Percentiles rank a stretch among this genome's conserved stretches.
Conservation (phyloP, 2,797 vertebrate genomes). For the Onychomys torridus region DNA sequence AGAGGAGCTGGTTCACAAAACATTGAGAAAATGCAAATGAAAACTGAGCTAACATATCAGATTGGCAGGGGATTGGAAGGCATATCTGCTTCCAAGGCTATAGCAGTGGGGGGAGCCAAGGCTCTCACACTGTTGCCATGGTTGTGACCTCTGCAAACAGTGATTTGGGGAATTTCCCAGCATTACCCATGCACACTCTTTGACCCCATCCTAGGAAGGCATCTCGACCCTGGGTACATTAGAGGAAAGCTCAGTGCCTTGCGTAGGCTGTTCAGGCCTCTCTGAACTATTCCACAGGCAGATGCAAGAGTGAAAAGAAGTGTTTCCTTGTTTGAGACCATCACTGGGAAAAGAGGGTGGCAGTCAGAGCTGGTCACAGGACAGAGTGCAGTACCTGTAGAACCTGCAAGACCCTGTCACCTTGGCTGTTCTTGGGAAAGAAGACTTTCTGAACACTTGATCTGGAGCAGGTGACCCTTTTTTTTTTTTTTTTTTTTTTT, state of each 20-base stretch:
- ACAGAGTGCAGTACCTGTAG: background rate
- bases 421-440: background rate
- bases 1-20: background rate
- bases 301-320: background rate
- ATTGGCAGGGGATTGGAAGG: background rate
- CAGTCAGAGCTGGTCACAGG: background rate
- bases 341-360: background rate
- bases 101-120: accelerated
- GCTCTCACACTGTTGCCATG: accelerated
- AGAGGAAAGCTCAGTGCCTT: no score
- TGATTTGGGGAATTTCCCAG: background rate
- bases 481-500: background rate
- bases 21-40: background rate
- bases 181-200: accelerated
- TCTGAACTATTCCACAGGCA: background rate
- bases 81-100: accelerated
- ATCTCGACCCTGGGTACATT: background rate
- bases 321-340: background rate
- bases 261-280: accelerated
- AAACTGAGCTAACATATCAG: accelerated
- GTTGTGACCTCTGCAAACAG: background rate
- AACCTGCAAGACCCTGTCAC: accelerated
- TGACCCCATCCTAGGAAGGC: background rate
- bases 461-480: background rate
- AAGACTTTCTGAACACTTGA: background rate